These are phyloP conservation scores for Hozukius guyotensis DNA, from an alignment of 2,797 vertebrate species.

Conservation along the genomic window DNA sequence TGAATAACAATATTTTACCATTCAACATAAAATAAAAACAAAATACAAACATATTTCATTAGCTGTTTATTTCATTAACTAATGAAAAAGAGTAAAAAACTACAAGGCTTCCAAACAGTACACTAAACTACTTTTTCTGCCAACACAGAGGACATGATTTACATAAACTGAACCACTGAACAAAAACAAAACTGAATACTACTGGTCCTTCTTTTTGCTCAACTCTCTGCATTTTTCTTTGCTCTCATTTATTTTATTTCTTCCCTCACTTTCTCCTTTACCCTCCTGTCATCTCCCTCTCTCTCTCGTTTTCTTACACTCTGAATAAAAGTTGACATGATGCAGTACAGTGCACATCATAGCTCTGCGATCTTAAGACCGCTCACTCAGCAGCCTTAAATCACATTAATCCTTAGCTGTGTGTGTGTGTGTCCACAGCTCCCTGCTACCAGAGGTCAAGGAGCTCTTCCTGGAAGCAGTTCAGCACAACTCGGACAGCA, in stretches of 20 bases:
- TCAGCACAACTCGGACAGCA: conserved; percentile 90
- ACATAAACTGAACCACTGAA: neutral
- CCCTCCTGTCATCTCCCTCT: neutral
- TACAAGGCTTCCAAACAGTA: neutral
- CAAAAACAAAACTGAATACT: neutral
- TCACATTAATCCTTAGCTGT: conserved; percentile 49
- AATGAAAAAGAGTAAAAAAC: neutral
- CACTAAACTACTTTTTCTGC: neutral
- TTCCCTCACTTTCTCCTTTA: neutral
- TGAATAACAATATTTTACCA: neutral
- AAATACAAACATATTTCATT: neutral
- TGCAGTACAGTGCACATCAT: conserved; percentile 32
- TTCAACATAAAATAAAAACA: neutral
- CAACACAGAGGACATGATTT: neutral
- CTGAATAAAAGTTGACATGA: conserved; percentile 23
- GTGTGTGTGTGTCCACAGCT: conserved; percentile 73
- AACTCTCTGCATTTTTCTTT: neutral
- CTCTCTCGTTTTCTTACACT: neutral
- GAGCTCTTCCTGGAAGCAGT: conserved; percentile 94
- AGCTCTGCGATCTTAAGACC: conserved; percentile 20
- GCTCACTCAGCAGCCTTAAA: conserved; percentile 47
- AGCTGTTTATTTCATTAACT: neutral
- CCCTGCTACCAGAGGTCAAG: conserved; percentile 91
- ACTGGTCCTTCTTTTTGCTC: neutral
- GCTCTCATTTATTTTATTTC: neutral